phyloP scores from a whole-genome alignment of 1,140 invertebrate species.

The Aphis craccivora region DNA sequence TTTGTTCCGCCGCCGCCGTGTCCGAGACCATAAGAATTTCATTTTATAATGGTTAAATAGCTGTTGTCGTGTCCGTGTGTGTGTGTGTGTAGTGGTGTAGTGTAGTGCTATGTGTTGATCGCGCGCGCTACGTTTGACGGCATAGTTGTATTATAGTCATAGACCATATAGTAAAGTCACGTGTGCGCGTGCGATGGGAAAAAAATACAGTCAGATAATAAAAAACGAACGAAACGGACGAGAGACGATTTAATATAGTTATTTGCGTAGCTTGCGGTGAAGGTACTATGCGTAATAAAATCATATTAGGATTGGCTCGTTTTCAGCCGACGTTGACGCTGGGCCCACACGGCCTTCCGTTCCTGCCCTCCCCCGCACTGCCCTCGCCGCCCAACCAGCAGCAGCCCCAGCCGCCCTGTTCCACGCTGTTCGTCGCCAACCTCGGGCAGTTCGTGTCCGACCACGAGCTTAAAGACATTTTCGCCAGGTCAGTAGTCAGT shows the following conservation, averaged over 20 bases:
- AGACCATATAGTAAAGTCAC: not conserved
- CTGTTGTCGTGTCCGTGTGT: not conserved
- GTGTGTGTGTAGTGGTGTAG: not conserved
- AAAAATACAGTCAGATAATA: not conserved
- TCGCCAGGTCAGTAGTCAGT: conserved; percentile 82
- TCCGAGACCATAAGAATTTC: not conserved
- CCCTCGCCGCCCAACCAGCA: conserved; percentile 86
- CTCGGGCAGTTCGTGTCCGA: conserved; percentile 95
- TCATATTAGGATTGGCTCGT: conserved; percentile 58
- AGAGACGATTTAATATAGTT: not conserved
- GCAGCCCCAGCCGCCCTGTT: conserved; percentile 81
- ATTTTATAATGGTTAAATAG: not conserved
- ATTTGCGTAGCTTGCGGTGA: conserved; percentile 50
- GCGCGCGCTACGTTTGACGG: not conserved
- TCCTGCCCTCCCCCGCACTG: conserved; percentile 82
- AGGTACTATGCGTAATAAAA: conserved; percentile 57
- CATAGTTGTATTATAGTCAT: not conserved
- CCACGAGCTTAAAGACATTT: conserved; percentile 96
- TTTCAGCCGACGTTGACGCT: conserved; percentile 57
- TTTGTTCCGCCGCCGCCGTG: not conserved
- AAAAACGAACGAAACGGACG: not conserved
- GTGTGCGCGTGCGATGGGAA: not conserved
- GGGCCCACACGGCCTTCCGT: conserved; percentile 65
- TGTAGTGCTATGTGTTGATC: not conserved
- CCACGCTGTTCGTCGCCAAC: conserved; percentile 96